Evolutionary conservation across 2,888 invertebrate species (phyloP), one percentile per base, ranked within the genome.

Genomic region (Trissolcus brochymenae): DNA sequence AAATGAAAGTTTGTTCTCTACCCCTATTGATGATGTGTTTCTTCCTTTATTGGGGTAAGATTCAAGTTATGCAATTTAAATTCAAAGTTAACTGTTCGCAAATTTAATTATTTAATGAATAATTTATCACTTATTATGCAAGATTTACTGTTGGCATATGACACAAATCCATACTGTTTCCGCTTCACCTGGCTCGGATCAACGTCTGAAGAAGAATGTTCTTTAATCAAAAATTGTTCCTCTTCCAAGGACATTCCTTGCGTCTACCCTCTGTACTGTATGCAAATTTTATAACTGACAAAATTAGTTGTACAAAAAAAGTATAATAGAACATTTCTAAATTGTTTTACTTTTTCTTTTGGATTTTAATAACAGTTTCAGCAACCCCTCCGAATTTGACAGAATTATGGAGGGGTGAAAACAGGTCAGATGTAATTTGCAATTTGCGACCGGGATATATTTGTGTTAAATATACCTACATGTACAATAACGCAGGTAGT

Each of bases 181-280:
- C 56, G 79, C n/a, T 87, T 83, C 25, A 86, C 84, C 21, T 88
- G 87, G 87, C 49, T 83, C 56, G 82, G 83, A 13, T 61, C 77
- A 16, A 53, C 49, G 6, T 57, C 65, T 21, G 79, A 81, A 51
- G 67, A 64, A 51, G 59, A 64, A 9, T 55, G 14, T 16, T 53
- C 13, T n/a, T 14, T 51, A 0, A 51, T 54, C 1, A 43, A 51
- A 40, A 76, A 81, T 55, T 84, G 84, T 59, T 35, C 76, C 4
- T n/a, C 16, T 50, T 40, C 62, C 9, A 56, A 41, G 7, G 17
- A 70, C 35, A 57, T 59, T 16, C 79, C 79, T n/a, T 79, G 79
- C 43, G n/a, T 61, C 7, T 19, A 71, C 62, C 79, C 79, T 6
- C 40, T 79, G 46, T 55, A 51, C n/a, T 54, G 65, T 68, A 61